phyloP scores from a whole-genome alignment of 2,113 vertebrate species.

The Todiramphus chloris region DNA sequence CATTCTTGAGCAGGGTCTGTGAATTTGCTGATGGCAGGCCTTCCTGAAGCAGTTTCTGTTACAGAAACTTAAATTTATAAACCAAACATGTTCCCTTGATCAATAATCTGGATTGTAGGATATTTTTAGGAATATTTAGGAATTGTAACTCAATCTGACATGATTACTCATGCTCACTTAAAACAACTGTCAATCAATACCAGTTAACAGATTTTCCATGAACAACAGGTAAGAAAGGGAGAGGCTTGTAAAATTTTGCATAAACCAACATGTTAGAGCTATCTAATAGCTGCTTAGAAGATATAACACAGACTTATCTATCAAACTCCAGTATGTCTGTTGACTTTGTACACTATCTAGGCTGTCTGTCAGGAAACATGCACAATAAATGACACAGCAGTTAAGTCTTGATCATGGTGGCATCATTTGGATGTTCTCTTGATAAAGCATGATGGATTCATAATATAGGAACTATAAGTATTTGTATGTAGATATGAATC shows the following conservation, averaged over 20 bases:
- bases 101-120: conserved; percentile 15
- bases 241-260: background rate
- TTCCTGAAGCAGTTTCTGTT: background rate
- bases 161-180: conserved; percentile 1
- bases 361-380: background rate
- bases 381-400: background rate
- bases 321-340: background rate
- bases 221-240: background rate
- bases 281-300: background rate
- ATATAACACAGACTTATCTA: background rate
- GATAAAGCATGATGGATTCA: background rate
- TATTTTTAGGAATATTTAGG: conserved; percentile 31
- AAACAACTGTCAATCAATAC: conserved; percentile 1
- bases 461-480: background rate
- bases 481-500: background rate
- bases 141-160: background rate
- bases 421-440: background rate
- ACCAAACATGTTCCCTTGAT: background rate
- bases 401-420: background rate
- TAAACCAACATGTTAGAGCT: background rate
- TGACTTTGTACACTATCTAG: background rate
- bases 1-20: background rate
- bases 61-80: background rate
- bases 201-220: conserved; percentile 14
- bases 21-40: background rate